These are phyloP conservation scores for Brachionichthys hirsutus DNA, from an alignment of 2,113 vertebrate species.

Conservation along the genomic window DNA sequence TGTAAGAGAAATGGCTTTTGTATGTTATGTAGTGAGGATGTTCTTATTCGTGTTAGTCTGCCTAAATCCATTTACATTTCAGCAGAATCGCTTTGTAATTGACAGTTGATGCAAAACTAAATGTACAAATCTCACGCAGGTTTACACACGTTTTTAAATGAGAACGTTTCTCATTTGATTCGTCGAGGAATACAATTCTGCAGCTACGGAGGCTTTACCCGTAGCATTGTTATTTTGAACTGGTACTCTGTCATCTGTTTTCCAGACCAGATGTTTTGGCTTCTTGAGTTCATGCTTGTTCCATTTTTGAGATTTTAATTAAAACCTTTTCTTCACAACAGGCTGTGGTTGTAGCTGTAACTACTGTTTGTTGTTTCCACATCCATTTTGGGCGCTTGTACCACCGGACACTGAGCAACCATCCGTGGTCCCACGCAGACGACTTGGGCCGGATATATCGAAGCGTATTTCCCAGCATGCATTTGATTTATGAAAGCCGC, in stretches of 20 bases:
- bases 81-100: too few species aligned
- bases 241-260: background rate
- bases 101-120: too few species aligned
- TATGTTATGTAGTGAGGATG: background rate
- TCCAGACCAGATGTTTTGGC: background rate
- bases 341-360: conserved; percentile 22
- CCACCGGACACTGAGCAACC: conserved; percentile 45
- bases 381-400: conserved; percentile 22
- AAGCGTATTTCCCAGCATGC: conserved; percentile 63
- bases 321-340: conserved; percentile 5
- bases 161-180: too few species aligned
- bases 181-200: background rate
- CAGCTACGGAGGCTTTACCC: background rate
- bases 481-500: conserved; percentile 67
- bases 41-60: background rate
- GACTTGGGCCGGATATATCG: conserved; percentile 53
- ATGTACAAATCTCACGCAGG: too few species aligned
- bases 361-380: conserved; percentile 21
- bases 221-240: background rate
- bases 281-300: conserved; percentile 6
- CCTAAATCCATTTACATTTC: too few species aligned
- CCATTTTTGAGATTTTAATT: conserved; percentile 24
- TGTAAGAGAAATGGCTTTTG: too few species aligned
- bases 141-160: too few species aligned
- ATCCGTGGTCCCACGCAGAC: conserved; percentile 36